Conservation (phyloP, 2,113 vertebrate species). For the Nymphicus hollandicus region DNA sequence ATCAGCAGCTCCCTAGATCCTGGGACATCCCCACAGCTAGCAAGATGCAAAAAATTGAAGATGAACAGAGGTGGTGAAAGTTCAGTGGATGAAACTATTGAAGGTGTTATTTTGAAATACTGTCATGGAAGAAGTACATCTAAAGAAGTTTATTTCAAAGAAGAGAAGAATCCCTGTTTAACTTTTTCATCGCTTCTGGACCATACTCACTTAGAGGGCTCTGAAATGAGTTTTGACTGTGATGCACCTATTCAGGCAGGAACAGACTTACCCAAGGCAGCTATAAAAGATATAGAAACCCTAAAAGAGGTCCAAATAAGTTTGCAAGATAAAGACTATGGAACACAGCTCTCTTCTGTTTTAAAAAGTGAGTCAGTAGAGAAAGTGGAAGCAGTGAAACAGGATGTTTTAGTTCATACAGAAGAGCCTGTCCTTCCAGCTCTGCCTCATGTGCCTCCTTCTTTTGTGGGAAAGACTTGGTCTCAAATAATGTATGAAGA, state of each 20-base stretch:
- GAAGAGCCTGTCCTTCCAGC: constrained; percentile 79
- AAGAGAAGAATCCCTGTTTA: constrained; percentile 59
- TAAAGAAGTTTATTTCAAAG: constrained; percentile 50
- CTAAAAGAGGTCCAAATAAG: constrained; percentile 77
- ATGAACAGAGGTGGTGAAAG: neutral
- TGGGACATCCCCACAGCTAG: constrained; percentile 27
- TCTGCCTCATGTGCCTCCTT: constrained; percentile 82
- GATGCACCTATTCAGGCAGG: constrained; percentile 73
- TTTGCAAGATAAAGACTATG: constrained; percentile 80
- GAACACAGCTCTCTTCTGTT: constrained; percentile 68
- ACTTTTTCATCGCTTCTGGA: constrained; percentile 60
- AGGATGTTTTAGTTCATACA: neutral
- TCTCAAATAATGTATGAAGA: constrained; percentile 86
- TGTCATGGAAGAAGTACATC: constrained; percentile 56
- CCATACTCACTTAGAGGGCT: constrained; percentile 33
- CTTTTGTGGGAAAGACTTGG: constrained; percentile 87
- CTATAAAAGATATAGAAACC: constrained; percentile 65
- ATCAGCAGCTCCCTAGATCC: constrained; percentile 16
- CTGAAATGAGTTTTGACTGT: constrained; percentile 83
- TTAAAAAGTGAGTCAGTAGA: constrained; percentile 53
- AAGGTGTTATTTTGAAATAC: constrained; percentile 80
- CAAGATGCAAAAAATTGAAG: constrained; percentile 28
- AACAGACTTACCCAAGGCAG: constrained; percentile 47
- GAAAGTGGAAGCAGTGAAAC: neutral
- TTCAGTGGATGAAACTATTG: constrained; percentile 70